Percentiles rank a stretch among this genome's conserved stretches.
Conservation (phyloP, 2,113 vertebrate species). For the Mohoua ochrocephala region DNA sequence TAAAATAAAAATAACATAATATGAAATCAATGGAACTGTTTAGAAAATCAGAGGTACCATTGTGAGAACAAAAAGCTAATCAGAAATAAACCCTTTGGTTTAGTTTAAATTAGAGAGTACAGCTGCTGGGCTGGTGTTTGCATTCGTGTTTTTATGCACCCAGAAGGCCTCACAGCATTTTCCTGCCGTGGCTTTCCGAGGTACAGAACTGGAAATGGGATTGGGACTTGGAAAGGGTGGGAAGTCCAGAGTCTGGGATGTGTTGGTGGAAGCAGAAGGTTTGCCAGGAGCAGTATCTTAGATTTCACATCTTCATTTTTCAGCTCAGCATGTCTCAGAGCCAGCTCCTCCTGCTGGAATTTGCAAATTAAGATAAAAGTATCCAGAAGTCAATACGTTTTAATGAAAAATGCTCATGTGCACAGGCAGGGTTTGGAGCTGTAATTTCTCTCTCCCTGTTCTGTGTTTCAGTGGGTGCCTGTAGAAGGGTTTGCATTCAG, state of each 20-base stretch:
- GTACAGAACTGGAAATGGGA: background rate
- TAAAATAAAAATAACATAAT: background rate
- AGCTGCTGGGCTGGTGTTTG: background rate
- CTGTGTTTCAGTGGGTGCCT: background rate
- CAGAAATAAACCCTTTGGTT: background rate
- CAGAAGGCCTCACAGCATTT: background rate
- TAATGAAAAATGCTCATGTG: background rate
- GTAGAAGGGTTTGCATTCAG: background rate
- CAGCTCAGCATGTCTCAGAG: background rate
- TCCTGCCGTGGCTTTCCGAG: background rate
- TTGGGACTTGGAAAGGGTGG: accelerated
- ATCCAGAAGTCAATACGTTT: background rate
- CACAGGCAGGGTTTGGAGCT: background rate
- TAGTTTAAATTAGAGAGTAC: background rate
- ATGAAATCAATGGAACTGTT: background rate
- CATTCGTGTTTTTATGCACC: background rate
- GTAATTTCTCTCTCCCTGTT: background rate
- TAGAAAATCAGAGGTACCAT: background rate
- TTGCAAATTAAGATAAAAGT: background rate
- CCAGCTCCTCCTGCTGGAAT: background rate
- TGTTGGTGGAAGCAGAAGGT: background rate
- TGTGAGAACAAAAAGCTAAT: background rate
- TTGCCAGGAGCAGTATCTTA: background rate
- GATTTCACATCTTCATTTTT: background rate
- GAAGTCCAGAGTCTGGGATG: accelerated